phyloP scores from a whole-genome alignment of 2,888 invertebrate species.

The Diachrysia chrysitis region DNA sequence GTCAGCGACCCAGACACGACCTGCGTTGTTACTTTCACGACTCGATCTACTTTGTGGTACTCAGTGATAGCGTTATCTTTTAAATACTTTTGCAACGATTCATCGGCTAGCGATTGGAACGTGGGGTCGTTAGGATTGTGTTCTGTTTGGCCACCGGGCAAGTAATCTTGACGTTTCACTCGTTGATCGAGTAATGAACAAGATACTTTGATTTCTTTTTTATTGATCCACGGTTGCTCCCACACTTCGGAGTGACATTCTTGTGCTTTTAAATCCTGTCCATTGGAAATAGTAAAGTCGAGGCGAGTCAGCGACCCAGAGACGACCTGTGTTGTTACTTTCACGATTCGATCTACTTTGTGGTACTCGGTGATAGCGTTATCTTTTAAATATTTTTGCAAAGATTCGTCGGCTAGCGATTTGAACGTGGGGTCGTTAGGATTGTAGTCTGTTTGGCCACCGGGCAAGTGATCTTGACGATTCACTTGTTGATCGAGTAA shows the following conservation, averaged over 20 bases:
- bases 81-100: constrained; percentile 22
- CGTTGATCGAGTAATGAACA: not conserved
- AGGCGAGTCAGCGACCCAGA: constrained; percentile 51
- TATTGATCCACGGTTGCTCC: not conserved
- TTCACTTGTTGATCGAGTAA: constrained; percentile 1
- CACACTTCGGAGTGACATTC: constrained; percentile 52
- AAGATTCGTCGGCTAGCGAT: constrained; percentile 63
- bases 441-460: constrained; percentile 52
- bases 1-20: constrained; percentile 56
- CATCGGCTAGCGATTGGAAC: constrained; percentile 13
- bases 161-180: not conserved
- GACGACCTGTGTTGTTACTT: constrained; percentile 47
- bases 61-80: not conserved
- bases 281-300: constrained; percentile 36
- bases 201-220: not conserved
- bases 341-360: constrained; percentile 38
- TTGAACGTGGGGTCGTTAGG: constrained; percentile 47
- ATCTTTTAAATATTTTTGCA: constrained; percentile 54
- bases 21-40: constrained; percentile 52
- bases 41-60: constrained; percentile 40
- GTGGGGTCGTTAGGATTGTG: constrained; percentile 2
- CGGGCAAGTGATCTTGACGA: constrained; percentile 19
- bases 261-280: constrained; percentile 42
- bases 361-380: constrained; percentile 22
- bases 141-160: not conserved